Evolutionary conservation across 2,888 invertebrate species (phyloP).

Genomic region (Periphyllus acericola): DNA sequence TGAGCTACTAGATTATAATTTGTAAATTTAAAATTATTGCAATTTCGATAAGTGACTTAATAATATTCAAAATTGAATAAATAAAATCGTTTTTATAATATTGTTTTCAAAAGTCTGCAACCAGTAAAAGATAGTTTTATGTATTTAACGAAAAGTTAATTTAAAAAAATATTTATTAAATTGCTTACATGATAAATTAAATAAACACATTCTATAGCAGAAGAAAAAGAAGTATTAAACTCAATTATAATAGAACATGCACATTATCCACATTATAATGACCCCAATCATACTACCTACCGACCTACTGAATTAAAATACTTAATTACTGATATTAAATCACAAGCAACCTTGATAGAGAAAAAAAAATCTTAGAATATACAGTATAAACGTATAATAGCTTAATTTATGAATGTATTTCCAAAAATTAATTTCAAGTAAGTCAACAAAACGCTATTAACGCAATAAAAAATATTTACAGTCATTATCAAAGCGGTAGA

Average conservation of each 20-base stretch:
- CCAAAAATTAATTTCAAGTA: not conserved
- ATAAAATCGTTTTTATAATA: not conserved
- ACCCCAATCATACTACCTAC: not conserved
- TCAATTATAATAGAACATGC: slow-evolving; percentile 40
- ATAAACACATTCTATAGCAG: slow-evolving; percentile 9
- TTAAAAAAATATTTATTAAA: slow-evolving; percentile 1
- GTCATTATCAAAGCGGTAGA: not conserved
- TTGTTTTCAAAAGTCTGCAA: not conserved
- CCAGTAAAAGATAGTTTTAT: slow-evolving; percentile 18
- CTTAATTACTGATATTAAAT: slow-evolving; percentile 48
- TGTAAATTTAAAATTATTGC: not conserved
- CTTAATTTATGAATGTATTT: not conserved
- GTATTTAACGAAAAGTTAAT: slow-evolving; percentile 13
- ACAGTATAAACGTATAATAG: not conserved
- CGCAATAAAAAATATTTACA: not conserved
- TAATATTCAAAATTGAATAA: not conserved
- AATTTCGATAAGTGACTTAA: not conserved
- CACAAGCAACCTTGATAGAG: not conserved
- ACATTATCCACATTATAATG: slow-evolving; percentile 26
- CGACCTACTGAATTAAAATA: not conserved
- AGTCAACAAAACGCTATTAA: slow-evolving; percentile 1
- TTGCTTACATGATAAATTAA: slow-evolving; percentile 10
- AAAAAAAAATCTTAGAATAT: not conserved
- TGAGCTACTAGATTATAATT: not conserved
- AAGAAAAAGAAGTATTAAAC: slow-evolving; percentile 18